These are phyloP conservation scores for Tribolium castaneum DNA, from an alignment of 1,140 invertebrate genomes.

Conservation along the genomic window DNA sequence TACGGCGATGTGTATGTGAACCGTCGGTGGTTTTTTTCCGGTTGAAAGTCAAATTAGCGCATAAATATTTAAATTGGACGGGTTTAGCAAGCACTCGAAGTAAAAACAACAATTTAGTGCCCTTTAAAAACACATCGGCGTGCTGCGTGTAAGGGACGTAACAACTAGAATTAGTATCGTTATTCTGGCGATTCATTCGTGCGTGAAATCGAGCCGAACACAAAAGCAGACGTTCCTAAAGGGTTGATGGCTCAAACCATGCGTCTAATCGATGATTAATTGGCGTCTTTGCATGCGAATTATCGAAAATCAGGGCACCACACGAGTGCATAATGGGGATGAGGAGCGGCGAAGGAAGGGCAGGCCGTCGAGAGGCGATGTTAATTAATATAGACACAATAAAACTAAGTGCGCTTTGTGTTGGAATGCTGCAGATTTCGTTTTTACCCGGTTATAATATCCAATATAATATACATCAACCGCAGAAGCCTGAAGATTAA, in stretches of 20 bases:
- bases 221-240: constrained; percentile 33
- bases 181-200: constrained; percentile 21
- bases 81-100: constrained; percentile 30
- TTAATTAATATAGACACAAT: constrained; percentile 61
- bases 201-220: constrained; percentile 15
- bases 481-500: constrained; percentile 62
- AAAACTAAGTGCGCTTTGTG: constrained; percentile 54
- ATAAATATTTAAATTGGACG: constrained; percentile 35
- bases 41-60: constrained; percentile 17
- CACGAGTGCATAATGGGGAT: no score
- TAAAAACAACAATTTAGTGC: constrained; percentile 36
- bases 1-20: neutral
- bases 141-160: neutral
- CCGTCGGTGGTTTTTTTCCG: constrained; percentile 15
- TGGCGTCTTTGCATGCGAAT: constrained; percentile 33
- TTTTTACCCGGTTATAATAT: constrained; percentile 65
- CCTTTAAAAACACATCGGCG: constrained; percentile 24
- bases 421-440: constrained; percentile 61
- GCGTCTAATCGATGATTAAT: constrained; percentile 37
- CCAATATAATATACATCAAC: constrained; percentile 64
- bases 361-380: constrained; percentile 51
- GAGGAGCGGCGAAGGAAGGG: neutral
- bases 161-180: constrained; percentile 6
- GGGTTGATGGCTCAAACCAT: constrained; percentile 33
- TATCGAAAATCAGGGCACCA: no score